phyloP scores from a whole-genome alignment of 2,888 invertebrate species.

The Acronicta alni region DNA sequence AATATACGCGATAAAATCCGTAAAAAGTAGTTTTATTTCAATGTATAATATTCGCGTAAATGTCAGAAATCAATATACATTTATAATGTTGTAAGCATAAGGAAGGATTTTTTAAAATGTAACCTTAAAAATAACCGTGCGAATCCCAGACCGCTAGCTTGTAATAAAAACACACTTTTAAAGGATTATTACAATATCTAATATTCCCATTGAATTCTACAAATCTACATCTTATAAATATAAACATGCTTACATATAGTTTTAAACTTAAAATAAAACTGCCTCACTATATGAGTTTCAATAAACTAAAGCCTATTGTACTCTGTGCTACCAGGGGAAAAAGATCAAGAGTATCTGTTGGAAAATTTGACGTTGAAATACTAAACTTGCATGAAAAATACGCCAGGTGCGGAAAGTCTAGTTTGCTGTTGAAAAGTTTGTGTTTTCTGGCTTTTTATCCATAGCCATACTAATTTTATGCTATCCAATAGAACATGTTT shows the following conservation, averaged over 20 bases:
- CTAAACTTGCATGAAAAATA: constrained; percentile 23
- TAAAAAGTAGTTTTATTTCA: too few relatives aligned
- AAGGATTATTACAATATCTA: too few relatives aligned
- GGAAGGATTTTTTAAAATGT: too few relatives aligned
- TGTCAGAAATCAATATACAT: too few relatives aligned
- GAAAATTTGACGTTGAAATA: constrained; percentile 15
- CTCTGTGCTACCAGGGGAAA: background rate
- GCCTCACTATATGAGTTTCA: constrained; percentile 19
- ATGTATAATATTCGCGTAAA: too few relatives aligned
- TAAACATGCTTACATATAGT: background rate
- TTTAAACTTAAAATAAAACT: constrained; percentile 11
- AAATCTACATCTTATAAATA: too few relatives aligned
- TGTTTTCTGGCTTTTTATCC: constrained; percentile 15
- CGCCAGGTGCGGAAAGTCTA: constrained; percentile 25
- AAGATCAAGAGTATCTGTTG: constrained; percentile 3
- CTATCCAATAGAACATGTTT: background rate
- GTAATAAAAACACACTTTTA: too few relatives aligned
- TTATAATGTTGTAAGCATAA: too few relatives aligned
- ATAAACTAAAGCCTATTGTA: constrained; percentile 3
- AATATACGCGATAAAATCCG: too few relatives aligned
- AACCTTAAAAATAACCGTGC: too few relatives aligned
- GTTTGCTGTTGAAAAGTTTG: constrained; percentile 32
- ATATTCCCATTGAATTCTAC: too few relatives aligned
- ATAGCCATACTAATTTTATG: background rate
- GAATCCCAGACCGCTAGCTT: too few relatives aligned